Base-by-base conservation (phyloP, 2,888 invertebrate genomes). In the Dromius quadrimaculatus region DNA sequence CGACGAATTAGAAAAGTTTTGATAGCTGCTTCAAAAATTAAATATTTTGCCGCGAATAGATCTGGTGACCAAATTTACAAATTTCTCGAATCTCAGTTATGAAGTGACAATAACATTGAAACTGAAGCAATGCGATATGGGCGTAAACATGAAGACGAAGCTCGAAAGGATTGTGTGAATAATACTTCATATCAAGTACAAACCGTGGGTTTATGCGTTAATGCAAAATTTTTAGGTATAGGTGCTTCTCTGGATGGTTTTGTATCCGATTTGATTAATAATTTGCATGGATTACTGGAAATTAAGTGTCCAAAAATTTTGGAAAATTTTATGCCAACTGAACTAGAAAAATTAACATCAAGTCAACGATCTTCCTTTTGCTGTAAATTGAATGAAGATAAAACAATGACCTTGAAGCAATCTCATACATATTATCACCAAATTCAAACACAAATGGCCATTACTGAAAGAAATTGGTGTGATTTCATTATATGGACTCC, bases 1-100 rank as follows among this genome's bases (percentile, higher is more conserved):
- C 66, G 70, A 72, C 69, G 64, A 73, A 66, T 19, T 9, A 59
- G 73, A 11, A 73, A 72, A 72, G 63, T 74, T 5, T 66, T 74
- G 47, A 71, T 74, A 20, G 73, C 74, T 63, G 74, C 74, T 38
- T 74, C 73, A 8, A 72, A 71, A 70, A 69, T 74, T 23, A 73
- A 68, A 57, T 20, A 4, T 17, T 68, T 73, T 65, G 65, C 8
- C 20, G 41, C 32, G 62, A 57, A 68, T 0, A 74, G 69, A 61
- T 73, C 50, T n/a, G 47, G 59, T 11, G 71, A 72, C 34, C 72
- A 74, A 72, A 69, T 74, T 17, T 73, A 65, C 45, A 62, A 59
- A 20, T 50, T 72, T 8, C 23, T 72, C 20, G 57, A 71, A 22
- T 47, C 43, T 50, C 72, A 74, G 17, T 43, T 73, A 34, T 72